Percentiles rank a stretch among this genome's conserved stretches.
phyloP scores from a whole-genome alignment of 2,888 invertebrate genomes.

The Chrysopilus asiliformis region DNA sequence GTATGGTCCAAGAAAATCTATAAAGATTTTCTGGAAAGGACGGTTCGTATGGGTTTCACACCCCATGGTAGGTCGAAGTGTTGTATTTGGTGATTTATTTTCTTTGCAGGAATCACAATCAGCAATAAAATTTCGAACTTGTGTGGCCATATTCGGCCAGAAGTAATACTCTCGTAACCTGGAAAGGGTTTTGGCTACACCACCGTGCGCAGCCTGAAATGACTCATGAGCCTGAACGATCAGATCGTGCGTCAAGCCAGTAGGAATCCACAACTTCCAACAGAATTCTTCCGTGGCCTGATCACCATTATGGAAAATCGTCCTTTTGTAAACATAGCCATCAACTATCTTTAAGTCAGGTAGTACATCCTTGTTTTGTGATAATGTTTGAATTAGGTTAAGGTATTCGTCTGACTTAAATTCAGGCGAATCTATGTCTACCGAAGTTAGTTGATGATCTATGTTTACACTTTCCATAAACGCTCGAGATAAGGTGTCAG shows the following conservation, averaged over 20 bases:
- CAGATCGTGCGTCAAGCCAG: neutral
- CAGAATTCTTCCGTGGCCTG: neutral
- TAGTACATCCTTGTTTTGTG: no score
- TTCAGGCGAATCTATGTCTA: no score
- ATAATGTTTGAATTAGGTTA: no score
- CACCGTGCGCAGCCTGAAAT: neutral
- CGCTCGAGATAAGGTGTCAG: no score
- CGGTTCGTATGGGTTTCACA: neutral
- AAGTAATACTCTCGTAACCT: conserved; percentile 1
- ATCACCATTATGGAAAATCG: neutral
- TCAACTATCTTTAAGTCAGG: no score
- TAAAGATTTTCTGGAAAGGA: conserved; percentile 1
- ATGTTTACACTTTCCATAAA: conserved; percentile 4
- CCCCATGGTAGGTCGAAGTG: neutral
- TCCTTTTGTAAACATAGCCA: neutral
- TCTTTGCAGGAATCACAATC: neutral
- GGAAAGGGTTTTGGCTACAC: neutral
- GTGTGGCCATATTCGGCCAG: conserved; percentile 5
- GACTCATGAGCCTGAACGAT: neutral
- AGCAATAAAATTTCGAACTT: conserved; percentile 1
- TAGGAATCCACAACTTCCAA: conserved; percentile 2
- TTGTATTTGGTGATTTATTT: neutral
- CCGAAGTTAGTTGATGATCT: conserved; percentile 8
- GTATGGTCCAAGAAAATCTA: conserved; percentile 2
- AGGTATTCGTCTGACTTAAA: no score